These are phyloP conservation scores for Thomomys bottae DNA, from an alignment of 2,113 vertebrate genomes.

Conservation along the genomic window DNA sequence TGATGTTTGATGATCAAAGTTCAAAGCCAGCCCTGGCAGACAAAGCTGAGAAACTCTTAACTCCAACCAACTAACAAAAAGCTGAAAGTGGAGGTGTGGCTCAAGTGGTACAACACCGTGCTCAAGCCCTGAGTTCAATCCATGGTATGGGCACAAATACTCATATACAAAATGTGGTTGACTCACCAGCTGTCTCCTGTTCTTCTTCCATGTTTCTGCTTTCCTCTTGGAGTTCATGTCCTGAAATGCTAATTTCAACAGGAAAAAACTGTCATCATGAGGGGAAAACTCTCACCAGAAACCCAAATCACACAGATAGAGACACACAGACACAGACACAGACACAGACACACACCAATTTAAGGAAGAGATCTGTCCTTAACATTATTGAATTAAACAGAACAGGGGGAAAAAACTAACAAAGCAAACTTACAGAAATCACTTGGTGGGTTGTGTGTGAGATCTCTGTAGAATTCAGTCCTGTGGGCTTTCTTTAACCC, in stretches of 20 bases:
- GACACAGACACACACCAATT: neutral
- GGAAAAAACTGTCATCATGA: constrained; percentile 27
- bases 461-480: constrained; percentile 98
- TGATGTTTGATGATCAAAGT: too few species aligned
- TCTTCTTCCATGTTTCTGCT: constrained; percentile 99
- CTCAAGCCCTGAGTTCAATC: too few species aligned
- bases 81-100: too few species aligned
- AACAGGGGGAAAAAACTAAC: neutral
- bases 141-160: neutral
- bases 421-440: constrained; percentile 95
- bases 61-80: too few species aligned
- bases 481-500: constrained; percentile 99
- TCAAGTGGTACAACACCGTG: too few species aligned
- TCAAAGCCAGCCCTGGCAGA: too few species aligned
- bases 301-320: neutral
- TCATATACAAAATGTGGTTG: neutral
- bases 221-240: constrained; percentile 99
- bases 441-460: constrained; percentile 97
- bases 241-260: constrained; percentile 93
- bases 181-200: constrained; percentile 96
- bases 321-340: neutral
- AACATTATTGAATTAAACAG: neutral
- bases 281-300: neutral
- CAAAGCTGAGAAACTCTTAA: too few species aligned
- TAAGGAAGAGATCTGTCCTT: neutral